Conservation (phyloP, 2,113 vertebrate genomes). For the Numida meleagris region DNA sequence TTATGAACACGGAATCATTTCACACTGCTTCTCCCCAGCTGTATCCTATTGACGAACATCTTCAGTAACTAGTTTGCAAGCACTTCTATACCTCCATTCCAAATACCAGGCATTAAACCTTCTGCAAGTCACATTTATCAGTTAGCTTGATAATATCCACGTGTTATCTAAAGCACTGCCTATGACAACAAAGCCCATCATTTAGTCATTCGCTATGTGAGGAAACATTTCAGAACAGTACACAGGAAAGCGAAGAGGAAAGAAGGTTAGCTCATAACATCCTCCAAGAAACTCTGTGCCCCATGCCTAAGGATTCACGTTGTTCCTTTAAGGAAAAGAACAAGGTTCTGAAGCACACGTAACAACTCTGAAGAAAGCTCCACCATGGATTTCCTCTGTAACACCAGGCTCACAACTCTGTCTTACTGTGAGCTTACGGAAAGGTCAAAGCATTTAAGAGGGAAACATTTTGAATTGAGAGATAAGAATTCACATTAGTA, state of each 20-base stretch:
- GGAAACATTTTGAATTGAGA: not conserved
- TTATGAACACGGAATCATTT: not conserved
- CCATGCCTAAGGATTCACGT: not conserved
- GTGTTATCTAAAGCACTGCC: not conserved
- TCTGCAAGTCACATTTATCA: not conserved
- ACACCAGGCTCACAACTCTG: not conserved
- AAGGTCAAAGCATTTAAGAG: not conserved
- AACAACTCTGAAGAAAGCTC: not conserved
- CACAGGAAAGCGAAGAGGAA: not conserved
- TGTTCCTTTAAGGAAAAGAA: not conserved
- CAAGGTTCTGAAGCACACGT: not conserved
- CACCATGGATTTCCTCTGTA: not conserved
- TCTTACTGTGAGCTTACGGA: not conserved
- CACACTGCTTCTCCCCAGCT: not conserved
- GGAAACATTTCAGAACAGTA: not conserved
- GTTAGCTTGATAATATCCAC: not conserved
- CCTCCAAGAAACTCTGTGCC: not conserved
- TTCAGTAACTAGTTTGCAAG: not conserved
- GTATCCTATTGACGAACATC: not conserved
- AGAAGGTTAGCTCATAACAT: not conserved
- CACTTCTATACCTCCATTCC: not conserved
- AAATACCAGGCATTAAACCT: not conserved
- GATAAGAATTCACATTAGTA: not conserved
- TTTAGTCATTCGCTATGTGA: not conserved
- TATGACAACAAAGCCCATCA: not conserved